Conservation (phyloP, 1,140 invertebrate genomes). For the Limonius californicus region DNA sequence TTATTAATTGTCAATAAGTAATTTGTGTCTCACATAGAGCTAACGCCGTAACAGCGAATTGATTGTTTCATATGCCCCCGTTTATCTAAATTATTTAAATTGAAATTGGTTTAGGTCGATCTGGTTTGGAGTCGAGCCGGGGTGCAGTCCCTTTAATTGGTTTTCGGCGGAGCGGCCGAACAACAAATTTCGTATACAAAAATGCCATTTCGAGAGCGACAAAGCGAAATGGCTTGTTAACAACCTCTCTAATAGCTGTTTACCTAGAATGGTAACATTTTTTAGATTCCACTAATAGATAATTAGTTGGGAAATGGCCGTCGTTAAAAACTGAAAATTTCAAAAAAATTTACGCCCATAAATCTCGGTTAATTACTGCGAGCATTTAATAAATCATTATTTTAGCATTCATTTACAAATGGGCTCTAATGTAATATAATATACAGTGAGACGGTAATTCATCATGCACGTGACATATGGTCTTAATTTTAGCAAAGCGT, state of each 20-base stretch:
- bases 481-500: slow-evolving; percentile 6
- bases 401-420: slow-evolving; percentile 12
- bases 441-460: slow-evolving; percentile 1
- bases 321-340: not conserved
- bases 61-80: not conserved
- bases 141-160: slow-evolving; percentile 1
- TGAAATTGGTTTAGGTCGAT: not conserved
- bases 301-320: not conserved
- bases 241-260: slow-evolving; percentile 9
- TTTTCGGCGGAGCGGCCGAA: not conserved
- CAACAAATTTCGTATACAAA: slow-evolving; percentile 2
- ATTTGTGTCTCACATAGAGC: not conserved
- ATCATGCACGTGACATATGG: slow-evolving; percentile 6
- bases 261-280: slow-evolving; percentile 13
- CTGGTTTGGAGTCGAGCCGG: too few species aligned
- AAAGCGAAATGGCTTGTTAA: slow-evolving; percentile 11
- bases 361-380: slow-evolving; percentile 4
- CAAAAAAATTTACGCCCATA: not conserved
- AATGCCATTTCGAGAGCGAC: slow-evolving; percentile 4
- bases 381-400: slow-evolving; percentile 12
- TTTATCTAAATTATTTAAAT: not conserved
- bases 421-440: slow-evolving; percentile 9
- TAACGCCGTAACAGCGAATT: not conserved
- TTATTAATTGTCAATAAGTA: not conserved
- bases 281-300: slow-evolving; percentile 2